Percentiles rank a stretch among this genome's conserved stretches.
Conservation (phyloP, 2,797 vertebrate genomes). For the Spondyliosoma cantharus region DNA sequence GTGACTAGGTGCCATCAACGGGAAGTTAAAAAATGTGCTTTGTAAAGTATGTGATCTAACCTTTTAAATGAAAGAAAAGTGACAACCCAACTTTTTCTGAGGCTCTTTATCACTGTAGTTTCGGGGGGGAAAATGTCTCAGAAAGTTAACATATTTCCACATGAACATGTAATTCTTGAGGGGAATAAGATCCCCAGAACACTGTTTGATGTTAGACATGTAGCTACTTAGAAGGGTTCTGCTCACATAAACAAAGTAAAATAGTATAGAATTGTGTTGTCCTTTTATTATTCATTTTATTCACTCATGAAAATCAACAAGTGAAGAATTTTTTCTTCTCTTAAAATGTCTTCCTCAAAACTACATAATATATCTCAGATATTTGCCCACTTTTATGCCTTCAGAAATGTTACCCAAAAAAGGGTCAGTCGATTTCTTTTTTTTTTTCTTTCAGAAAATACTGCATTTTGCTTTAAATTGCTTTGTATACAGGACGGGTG, state of each 20-base stretch:
- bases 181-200: too few species aligned
- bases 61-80: background rate
- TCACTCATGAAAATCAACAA: too few species aligned
- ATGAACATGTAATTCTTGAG: too few species aligned
- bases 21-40: background rate
- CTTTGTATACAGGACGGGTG: slow-evolving; percentile 57
- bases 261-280: too few species aligned
- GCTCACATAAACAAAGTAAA: too few species aligned
- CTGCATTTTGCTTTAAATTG: slow-evolving; percentile 45
- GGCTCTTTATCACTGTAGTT: background rate
- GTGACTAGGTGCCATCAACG: background rate
- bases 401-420: background rate
- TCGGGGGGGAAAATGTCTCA: too few species aligned
- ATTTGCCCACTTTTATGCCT: background rate
- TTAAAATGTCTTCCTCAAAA: too few species aligned
- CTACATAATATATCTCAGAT: background rate
- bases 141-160: too few species aligned
- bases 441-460: background rate
- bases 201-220: too few species aligned
- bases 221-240: too few species aligned
- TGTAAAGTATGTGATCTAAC: background rate
- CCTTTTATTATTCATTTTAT: too few species aligned
- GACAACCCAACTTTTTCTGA: background rate
- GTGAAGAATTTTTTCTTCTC: too few species aligned
- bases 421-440: background rate